phyloP scores from a whole-genome alignment of 2,888 invertebrate genomes.

The Brenthis daphne region DNA sequence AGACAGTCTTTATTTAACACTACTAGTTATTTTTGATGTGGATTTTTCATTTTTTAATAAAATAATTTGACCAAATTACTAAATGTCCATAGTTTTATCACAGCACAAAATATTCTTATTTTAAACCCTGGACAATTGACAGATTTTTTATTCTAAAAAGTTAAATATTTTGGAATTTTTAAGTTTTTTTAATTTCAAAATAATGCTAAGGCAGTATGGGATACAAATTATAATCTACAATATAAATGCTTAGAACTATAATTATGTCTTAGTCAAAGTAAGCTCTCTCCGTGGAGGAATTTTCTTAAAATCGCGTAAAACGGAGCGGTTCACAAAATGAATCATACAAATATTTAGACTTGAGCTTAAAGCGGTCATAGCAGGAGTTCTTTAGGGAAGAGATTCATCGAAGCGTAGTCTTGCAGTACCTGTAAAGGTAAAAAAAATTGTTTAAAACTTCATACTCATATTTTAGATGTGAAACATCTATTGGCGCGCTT shows the following conservation, averaged over 20 bases:
- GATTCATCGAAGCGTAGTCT: constrained; percentile 90
- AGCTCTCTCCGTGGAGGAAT: constrained; percentile 15
- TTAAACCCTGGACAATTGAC: constrained; percentile 33
- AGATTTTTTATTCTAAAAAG: not conserved
- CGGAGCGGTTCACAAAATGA: constrained; percentile 14
- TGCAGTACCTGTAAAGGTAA: constrained; percentile 84
- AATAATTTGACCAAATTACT: constrained; percentile 23
- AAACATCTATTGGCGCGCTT: no score
- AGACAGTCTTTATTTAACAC: constrained; percentile 29
- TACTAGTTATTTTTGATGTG: not conserved
- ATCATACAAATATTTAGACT: not conserved
- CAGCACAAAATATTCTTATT: constrained; percentile 27
- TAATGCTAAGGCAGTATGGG: constrained; percentile 23
- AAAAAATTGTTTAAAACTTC: no score
- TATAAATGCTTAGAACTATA: constrained; percentile 32
- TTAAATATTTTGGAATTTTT: constrained; percentile 8
- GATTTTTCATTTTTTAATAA: constrained; percentile 1
- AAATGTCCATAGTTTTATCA: constrained; percentile 34
- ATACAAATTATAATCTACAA: constrained; percentile 7
- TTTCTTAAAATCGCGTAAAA: constrained; percentile 8
- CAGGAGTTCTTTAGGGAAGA: constrained; percentile 89
- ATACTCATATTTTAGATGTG: no score
- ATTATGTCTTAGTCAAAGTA: constrained; percentile 21
- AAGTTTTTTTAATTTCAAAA: constrained; percentile 12
- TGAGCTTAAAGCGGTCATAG: constrained; percentile 67